Conservation (phyloP, 1,140 invertebrate species). For the Heliothis virescens region DNA sequence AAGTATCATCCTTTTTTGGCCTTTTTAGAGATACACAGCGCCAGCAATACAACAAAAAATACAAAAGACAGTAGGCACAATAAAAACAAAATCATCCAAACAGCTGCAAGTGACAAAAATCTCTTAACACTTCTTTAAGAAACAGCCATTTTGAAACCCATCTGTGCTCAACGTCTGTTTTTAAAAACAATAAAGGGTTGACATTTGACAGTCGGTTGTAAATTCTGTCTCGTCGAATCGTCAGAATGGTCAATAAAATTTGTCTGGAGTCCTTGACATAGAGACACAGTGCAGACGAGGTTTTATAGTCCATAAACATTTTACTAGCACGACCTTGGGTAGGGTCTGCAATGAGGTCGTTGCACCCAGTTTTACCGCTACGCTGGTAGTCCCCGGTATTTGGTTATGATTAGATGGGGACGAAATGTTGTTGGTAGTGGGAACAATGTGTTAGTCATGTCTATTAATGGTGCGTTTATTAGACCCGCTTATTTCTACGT, state of each 20-base stretch:
- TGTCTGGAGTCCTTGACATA: conserved; percentile 83
- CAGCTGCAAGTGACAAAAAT: conserved; percentile 19
- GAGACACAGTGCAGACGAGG: conserved; percentile 82
- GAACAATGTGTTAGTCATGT: conserved; percentile 8
- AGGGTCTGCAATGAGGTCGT: conserved; percentile 83
- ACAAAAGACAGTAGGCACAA: not conserved
- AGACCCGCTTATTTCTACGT: not conserved
- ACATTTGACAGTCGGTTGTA: conserved; percentile 55
- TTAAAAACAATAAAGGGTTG: conserved; percentile 57
- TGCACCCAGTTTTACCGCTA: conserved; percentile 77
- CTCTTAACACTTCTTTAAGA: not conserved
- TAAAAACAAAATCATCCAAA: conserved; percentile 3
- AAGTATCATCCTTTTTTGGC: too few species aligned
- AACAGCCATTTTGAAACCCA: not conserved
- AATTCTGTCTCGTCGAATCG: conserved; percentile 60
- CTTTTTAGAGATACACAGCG: not conserved
- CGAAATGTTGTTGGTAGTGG: conserved; percentile 19
- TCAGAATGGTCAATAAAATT: conserved; percentile 72
- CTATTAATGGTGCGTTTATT: conserved; percentile 10
- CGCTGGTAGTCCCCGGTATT: conserved; percentile 46
- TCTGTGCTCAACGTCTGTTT: conserved; percentile 44
- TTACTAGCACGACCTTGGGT: conserved; percentile 84
- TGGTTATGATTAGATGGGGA: conserved; percentile 50
- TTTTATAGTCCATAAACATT: conserved; percentile 86
- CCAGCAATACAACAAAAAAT: not conserved